A percentile compares a stretch with the other conserved stretches of the same genome.
phyloP scores from a whole-genome alignment of 2,888 invertebrate species.

The Xylocampa areola region DNA sequence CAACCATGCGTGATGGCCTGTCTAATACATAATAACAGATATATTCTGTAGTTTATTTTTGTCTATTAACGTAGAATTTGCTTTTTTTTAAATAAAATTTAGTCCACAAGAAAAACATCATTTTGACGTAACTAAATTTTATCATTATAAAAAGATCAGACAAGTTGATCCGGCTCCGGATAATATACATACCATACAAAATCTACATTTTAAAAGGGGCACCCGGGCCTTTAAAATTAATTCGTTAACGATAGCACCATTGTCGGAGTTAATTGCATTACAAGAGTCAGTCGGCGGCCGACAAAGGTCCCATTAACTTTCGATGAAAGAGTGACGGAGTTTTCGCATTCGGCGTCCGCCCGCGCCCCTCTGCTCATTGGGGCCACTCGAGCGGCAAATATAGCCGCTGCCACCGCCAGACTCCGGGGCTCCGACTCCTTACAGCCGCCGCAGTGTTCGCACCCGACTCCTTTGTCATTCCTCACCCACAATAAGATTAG shows the following conservation, averaged over 20 bases:
- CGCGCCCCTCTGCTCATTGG: slow-evolving; percentile 71
- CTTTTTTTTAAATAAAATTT: too few relatives aligned
- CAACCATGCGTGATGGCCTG: slow-evolving; percentile 5
- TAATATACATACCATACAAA: slow-evolving; percentile 25
- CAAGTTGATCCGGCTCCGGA: slow-evolving; percentile 25
- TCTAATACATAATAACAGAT: not conserved
- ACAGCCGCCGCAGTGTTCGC: slow-evolving; percentile 59
- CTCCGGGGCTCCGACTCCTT: slow-evolving; percentile 74
- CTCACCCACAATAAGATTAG: slow-evolving; percentile 83
- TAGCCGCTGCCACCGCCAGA: slow-evolving; percentile 83
- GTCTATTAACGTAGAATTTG: too few relatives aligned
- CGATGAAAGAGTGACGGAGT: slow-evolving; percentile 80
- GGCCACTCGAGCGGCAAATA: slow-evolving; percentile 84
- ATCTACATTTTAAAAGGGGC: slow-evolving; percentile 54
- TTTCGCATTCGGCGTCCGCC: slow-evolving; percentile 71
- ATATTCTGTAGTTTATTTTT: not conserved
- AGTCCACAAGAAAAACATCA: too few relatives aligned
- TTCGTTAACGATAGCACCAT: slow-evolving; percentile 85
- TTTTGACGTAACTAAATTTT: too few relatives aligned
- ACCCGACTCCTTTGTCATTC: slow-evolving; percentile 71
- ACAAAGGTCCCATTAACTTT: slow-evolving; percentile 88
- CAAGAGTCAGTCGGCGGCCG: slow-evolving; percentile 82
- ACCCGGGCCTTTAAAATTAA: slow-evolving; percentile 81
- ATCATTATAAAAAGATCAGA: slow-evolving; percentile 9
- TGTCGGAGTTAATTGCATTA: slow-evolving; percentile 89